Evolutionary conservation across 1,140 invertebrate genomes (phyloP).

Genomic region (Paramacrobiotus metropolitanus): DNA sequence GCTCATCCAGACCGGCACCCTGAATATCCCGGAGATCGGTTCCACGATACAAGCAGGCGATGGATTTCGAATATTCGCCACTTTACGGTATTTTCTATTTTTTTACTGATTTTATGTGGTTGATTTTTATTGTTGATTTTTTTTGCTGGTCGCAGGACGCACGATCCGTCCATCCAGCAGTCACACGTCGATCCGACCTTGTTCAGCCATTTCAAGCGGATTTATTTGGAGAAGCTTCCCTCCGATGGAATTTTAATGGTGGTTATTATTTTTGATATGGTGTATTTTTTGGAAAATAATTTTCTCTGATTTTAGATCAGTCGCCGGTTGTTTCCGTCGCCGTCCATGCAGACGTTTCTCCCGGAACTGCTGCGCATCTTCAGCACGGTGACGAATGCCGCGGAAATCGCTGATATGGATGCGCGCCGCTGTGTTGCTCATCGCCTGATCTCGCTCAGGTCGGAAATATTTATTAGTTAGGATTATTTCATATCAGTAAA

Average conservation of each 20-base stretch:
- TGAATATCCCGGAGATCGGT: constrained; percentile 53
- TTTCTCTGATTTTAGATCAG: background rate
- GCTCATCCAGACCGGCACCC: constrained; percentile 53
- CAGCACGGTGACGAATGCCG: background rate
- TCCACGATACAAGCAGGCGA: constrained; percentile 47
- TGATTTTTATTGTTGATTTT: too few relatives aligned
- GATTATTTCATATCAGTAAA: too few relatives aligned
- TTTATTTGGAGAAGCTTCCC: background rate
- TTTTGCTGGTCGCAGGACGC: background rate
- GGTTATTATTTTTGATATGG: background rate
- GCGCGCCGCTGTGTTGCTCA: background rate
- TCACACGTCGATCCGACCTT: background rate
- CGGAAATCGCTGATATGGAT: background rate
- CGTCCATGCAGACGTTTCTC: background rate
- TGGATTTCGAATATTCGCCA: constrained; percentile 74
- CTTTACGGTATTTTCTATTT: constrained; percentile 19
- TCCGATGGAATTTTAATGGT: background rate
- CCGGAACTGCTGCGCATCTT: background rate
- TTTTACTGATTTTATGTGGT: background rate
- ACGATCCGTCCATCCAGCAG: background rate
- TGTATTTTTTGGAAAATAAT: background rate
- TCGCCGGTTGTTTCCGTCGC: background rate
- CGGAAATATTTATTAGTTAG: too few relatives aligned
- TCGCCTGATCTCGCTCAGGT: constrained; percentile 30
- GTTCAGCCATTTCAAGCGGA: background rate